phyloP scores from a whole-genome alignment of 1,140 invertebrate genomes.

The Eciton burchellii region DNA sequence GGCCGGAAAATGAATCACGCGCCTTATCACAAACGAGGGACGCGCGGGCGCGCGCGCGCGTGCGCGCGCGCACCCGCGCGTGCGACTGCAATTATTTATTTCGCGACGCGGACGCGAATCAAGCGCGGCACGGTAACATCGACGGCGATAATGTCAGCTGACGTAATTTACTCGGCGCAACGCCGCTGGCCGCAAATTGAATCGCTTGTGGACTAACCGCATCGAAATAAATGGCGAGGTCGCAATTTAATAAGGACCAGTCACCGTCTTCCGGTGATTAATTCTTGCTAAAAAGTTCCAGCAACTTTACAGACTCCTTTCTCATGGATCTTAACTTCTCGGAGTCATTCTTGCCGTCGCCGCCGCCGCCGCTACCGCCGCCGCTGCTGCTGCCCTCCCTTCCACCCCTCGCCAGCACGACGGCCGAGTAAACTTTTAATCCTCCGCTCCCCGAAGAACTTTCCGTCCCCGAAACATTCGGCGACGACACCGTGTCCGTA shows the following conservation, averaged over 20 bases:
- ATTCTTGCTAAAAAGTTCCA: slow-evolving; percentile 84
- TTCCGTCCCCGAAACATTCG: slow-evolving; percentile 81
- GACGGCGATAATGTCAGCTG: slow-evolving; percentile 61
- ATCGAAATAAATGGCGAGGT: slow-evolving; percentile 82
- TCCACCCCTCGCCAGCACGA: no score
- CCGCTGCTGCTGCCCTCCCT: no score
- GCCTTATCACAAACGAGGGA: slow-evolving; percentile 33
- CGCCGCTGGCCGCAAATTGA: slow-evolving; percentile 70
- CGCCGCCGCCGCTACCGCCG: slow-evolving; percentile 73
- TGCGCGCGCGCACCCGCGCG: no score
- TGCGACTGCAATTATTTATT: no score
- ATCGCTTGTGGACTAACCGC: slow-evolving; percentile 74
- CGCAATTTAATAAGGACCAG: slow-evolving; percentile 84
- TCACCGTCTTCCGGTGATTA: slow-evolving; percentile 84
- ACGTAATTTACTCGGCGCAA: slow-evolving; percentile 74
- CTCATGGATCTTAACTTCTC: slow-evolving; percentile 82
- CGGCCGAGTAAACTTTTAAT: slow-evolving; percentile 82
- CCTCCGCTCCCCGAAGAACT: slow-evolving; percentile 76
- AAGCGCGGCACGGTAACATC: slow-evolving; percentile 28
- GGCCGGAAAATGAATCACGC: neutral
- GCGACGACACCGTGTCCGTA: slow-evolving; percentile 76
- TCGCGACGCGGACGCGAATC: no score
- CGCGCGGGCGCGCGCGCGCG: no score
- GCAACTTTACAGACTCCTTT: slow-evolving; percentile 83
- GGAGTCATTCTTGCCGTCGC: slow-evolving; percentile 81